phyloP scores from a whole-genome alignment of 2,113 vertebrate genomes.

The Sander vitreus region DNA sequence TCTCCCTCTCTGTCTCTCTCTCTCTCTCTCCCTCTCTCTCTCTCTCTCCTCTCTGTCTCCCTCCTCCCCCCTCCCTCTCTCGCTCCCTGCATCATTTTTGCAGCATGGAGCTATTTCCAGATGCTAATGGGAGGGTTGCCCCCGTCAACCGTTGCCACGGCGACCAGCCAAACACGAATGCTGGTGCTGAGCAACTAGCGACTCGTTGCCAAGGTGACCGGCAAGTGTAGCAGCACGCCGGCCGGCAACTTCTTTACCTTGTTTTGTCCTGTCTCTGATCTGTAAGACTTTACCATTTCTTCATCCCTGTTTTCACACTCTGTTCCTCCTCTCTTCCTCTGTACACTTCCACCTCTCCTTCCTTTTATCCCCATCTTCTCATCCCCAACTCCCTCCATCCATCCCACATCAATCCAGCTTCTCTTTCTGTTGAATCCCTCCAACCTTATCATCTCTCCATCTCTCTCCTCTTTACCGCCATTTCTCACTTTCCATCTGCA shows the following conservation, averaged over 20 bases:
- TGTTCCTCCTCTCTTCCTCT: not conserved
- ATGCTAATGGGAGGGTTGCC: conserved; percentile 81
- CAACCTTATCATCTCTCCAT: not conserved
- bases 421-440: not conserved
- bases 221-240: conserved; percentile 27
- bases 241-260: not conserved
- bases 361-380: too few relatives aligned
- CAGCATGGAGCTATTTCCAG: conserved; percentile 74
- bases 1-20: too few relatives aligned
- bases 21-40: too few relatives aligned
- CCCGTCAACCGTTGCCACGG: conserved; percentile 61
- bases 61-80: not conserved
- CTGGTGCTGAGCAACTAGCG: conserved; percentile 74
- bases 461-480: not conserved
- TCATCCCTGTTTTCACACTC: not conserved
- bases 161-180: conserved; percentile 58
- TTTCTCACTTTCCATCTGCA: conserved; percentile 14
- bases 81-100: conserved; percentile 53
- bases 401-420: not conserved
- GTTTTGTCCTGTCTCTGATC: not conserved
- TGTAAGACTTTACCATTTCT: not conserved
- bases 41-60: too few relatives aligned
- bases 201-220: conserved; percentile 75
- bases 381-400: not conserved
- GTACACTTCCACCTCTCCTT: not conserved